Evolutionary conservation across 2,888 invertebrate genomes (phyloP).

Genomic region (Drosophila anomalata): DNA sequence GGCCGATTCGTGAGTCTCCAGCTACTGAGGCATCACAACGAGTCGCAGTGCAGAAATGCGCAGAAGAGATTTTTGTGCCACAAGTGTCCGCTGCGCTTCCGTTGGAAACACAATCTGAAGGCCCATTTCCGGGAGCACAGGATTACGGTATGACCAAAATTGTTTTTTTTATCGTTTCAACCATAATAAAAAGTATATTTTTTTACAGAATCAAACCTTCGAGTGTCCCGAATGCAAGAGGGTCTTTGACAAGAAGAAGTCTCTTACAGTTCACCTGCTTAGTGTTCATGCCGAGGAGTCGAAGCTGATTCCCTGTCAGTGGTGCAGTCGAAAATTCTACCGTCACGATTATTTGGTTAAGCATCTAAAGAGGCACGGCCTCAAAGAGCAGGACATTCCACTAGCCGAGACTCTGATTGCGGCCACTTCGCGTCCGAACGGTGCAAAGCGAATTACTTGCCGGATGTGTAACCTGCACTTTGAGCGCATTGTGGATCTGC

Average conservation of each 20-base stretch:
- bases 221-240: slow-evolving; percentile 71
- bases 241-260: slow-evolving; percentile 76
- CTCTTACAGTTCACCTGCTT: slow-evolving; percentile 75
- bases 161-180: not conserved
- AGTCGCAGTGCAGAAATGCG: slow-evolving; percentile 82
- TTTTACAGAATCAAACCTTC: slow-evolving; percentile 56
- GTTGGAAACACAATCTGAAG: slow-evolving; percentile 82
- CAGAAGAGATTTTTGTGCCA: slow-evolving; percentile 80
- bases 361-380: slow-evolving; percentile 75
- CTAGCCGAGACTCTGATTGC: slow-evolving; percentile 72
- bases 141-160: slow-evolving; percentile 23
- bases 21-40: slow-evolving; percentile 85
- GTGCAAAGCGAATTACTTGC: slow-evolving; percentile 73
- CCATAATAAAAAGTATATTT: not conserved
- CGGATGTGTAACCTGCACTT: slow-evolving; percentile 76
- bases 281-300: slow-evolving; percentile 73
- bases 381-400: slow-evolving; percentile 66
- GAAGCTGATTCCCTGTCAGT: slow-evolving; percentile 77
- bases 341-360: slow-evolving; percentile 78
- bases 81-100: slow-evolving; percentile 80
- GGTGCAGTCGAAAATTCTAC: slow-evolving; percentile 81
- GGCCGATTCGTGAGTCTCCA: slow-evolving; percentile 85
- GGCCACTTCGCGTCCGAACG: slow-evolving; percentile 77
- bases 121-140: slow-evolving; percentile 69
- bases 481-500: slow-evolving; percentile 65